Evolutionary conservation across 2,888 invertebrate genomes (phyloP).

Genomic region (Linyphia triangularis): DNA sequence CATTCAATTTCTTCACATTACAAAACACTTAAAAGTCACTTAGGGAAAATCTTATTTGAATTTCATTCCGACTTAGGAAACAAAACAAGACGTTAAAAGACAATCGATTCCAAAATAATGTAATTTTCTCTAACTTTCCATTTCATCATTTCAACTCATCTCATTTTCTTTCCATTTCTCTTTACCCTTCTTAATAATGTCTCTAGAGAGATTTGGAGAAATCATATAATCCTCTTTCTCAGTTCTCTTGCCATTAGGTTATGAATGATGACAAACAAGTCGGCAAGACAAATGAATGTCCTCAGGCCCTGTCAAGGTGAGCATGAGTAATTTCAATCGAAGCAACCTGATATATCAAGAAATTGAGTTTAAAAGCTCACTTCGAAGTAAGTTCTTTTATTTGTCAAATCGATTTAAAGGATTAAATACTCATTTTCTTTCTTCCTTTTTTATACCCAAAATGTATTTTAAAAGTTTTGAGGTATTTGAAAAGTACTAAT

Average conservation of each 20-base stretch:
- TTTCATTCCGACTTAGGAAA: not conserved
- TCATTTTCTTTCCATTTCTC: slow-evolving; percentile 40
- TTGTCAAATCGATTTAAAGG: not conserved
- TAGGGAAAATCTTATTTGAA: no score
- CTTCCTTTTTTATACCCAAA: not conserved
- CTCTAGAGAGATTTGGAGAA: slow-evolving; percentile 8
- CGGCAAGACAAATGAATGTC: slow-evolving; percentile 23
- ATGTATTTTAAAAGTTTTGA: not conserved
- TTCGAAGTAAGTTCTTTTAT: slow-evolving; percentile 3
- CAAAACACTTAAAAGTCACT: not conserved
- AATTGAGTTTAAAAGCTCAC: not conserved
- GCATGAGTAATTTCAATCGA: slow-evolving; percentile 20
- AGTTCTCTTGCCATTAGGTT: slow-evolving; percentile 6
- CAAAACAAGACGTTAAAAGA: not conserved
- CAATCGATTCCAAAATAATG: not conserved
- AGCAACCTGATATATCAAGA: not conserved
- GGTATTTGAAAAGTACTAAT: no score
- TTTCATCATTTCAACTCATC: slow-evolving; percentile 18
- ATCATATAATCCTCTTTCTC: slow-evolving; percentile 35
- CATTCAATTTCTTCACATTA: not conserved
- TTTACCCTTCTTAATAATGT: slow-evolving; percentile 27
- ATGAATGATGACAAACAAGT: slow-evolving; percentile 26
- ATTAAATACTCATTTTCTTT: not conserved
- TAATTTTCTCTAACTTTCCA: not conserved
- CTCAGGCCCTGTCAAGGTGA: slow-evolving; percentile 17